Evolutionary conservation across 2,113 vertebrate genomes (phyloP).

Genomic region (Prionailurus viverrinus): DNA sequence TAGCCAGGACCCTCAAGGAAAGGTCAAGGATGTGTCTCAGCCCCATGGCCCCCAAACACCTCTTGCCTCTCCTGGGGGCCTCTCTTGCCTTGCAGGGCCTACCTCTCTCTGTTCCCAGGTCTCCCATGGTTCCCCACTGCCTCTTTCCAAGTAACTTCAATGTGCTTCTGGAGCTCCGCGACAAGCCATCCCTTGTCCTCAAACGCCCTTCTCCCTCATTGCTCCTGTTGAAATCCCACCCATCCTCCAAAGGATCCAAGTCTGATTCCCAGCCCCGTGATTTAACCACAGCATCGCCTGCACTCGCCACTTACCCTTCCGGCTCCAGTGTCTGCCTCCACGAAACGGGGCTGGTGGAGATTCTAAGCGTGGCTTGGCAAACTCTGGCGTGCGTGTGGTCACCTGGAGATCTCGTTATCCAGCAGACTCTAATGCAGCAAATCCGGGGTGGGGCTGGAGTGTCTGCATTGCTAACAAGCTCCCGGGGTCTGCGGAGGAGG

Average conservation of each 20-base stretch:
- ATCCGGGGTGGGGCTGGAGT: neutral
- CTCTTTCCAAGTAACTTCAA: neutral
- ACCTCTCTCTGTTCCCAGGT: neutral
- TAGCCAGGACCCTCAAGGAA: neutral
- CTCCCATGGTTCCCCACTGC: neutral
- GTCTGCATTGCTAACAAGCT: neutral
- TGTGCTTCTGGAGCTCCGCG: neutral
- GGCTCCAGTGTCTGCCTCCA: neutral
- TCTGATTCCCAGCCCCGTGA: neutral
- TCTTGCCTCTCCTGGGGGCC: neutral
- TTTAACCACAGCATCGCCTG: neutral
- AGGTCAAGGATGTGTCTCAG: neutral
- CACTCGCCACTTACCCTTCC: neutral
- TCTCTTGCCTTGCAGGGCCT: neutral
- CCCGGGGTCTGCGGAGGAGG: neutral
- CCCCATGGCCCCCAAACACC: neutral
- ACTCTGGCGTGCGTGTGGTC: rapidly evolving
- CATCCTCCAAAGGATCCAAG: neutral
- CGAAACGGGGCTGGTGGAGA: neutral
- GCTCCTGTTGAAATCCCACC: neutral
- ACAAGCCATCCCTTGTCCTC: neutral
- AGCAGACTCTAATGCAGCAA: neutral
- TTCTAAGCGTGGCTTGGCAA: too few species aligned
- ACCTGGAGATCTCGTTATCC: neutral
- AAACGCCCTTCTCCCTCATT: neutral